phyloP scores from a whole-genome alignment of 2,888 invertebrate species.

The Conchocele bisecta region DNA sequence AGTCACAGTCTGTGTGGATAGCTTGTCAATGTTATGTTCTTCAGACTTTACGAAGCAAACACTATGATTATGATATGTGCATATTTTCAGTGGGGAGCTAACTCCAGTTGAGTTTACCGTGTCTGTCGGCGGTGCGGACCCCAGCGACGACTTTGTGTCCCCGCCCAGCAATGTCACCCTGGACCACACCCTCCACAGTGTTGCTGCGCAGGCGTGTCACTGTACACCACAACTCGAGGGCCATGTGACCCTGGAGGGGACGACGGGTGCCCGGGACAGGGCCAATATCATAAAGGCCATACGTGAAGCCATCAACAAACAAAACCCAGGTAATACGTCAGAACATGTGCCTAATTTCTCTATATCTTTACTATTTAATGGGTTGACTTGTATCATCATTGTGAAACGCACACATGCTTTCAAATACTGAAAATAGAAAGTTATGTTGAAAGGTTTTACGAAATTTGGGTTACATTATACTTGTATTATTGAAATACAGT shows the following conservation, averaged over 20 bases:
- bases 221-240: conserved; percentile 62
- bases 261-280: conserved; percentile 50
- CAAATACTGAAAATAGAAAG: neutral
- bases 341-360: neutral
- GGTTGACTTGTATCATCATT: neutral
- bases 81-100: conserved; percentile 49
- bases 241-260: conserved; percentile 55
- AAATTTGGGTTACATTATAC: too few relatives aligned
- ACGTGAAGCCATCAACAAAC: conserved; percentile 53
- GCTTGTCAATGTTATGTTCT: too few relatives aligned
- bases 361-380: neutral
- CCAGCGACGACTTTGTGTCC: conserved; percentile 53
- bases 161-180: conserved; percentile 43
- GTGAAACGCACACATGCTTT: neutral
- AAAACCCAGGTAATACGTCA: conserved; percentile 49
- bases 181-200: conserved; percentile 40
- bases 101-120: conserved; percentile 60
- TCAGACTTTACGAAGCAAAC: too few relatives aligned
- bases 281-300: conserved; percentile 53
- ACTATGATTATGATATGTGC: neutral
- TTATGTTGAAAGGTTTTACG: too few relatives aligned
- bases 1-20: too few relatives aligned
- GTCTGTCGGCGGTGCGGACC: conserved; percentile 55
- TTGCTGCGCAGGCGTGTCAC: conserved; percentile 54
- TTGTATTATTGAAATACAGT: too few relatives aligned